phyloP scores from a whole-genome alignment of 2,797 vertebrate genomes.

The Ciconia nigra region DNA sequence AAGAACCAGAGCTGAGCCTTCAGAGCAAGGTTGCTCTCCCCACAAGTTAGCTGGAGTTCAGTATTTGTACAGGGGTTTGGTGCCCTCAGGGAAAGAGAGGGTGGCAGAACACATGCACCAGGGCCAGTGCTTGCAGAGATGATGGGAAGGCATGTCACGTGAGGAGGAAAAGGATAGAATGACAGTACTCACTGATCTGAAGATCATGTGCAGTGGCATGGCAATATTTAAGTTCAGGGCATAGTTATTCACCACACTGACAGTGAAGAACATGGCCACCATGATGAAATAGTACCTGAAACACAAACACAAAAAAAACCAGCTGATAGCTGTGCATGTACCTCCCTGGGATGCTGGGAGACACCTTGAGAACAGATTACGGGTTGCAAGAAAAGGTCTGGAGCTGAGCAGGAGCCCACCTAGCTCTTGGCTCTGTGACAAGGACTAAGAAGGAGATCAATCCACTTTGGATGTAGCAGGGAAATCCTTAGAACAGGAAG shows the following conservation, averaged over 20 bases:
- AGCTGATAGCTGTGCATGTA: rapidly evolving
- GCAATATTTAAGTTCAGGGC: conserved; percentile 95
- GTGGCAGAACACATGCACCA: background rate
- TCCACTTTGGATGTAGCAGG: background rate
- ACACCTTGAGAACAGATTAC: background rate
- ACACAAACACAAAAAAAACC: background rate
- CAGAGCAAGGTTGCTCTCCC: background rate
- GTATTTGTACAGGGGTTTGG: background rate
- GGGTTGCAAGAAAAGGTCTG: background rate
- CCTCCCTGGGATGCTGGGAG: background rate
- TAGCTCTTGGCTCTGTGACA: background rate
- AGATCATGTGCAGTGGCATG: conserved; percentile 99
- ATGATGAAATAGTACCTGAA: conserved; percentile 89
- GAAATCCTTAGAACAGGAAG: background rate
- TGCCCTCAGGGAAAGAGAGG: background rate
- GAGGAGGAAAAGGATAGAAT: background rate
- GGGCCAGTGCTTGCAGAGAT: background rate
- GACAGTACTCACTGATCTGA: conserved; percentile 88
- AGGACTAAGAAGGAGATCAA: background rate
- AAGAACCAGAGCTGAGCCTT: background rate
- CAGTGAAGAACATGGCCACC: conserved; percentile 98
- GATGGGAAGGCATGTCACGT: background rate
- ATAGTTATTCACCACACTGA: conserved; percentile 97
- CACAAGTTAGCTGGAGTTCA: background rate
- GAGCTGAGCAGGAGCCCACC: background rate